These are phyloP conservation scores for Microctenopoma stevenorrisi DNA, from an alignment of 2,797 vertebrate species.

Conservation along the genomic window DNA sequence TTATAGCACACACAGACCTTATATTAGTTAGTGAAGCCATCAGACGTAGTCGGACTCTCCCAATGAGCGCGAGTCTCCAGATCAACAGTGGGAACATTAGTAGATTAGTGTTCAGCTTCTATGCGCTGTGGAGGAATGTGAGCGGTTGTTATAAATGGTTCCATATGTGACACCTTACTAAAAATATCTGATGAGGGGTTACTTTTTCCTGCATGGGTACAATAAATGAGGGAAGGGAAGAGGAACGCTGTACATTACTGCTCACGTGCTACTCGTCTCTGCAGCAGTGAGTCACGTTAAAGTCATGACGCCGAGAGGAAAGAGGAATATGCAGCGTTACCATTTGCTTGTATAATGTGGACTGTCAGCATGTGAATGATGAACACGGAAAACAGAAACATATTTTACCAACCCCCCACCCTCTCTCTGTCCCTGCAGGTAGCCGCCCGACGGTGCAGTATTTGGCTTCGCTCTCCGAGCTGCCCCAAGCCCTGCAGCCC, in stretches of 20 bases:
- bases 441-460: constrained; percentile 91
- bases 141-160: neutral
- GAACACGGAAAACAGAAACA: too few species aligned
- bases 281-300: constrained; percentile 20
- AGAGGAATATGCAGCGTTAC: neutral
- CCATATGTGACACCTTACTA: neutral
- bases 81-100: neutral
- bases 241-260: neutral
- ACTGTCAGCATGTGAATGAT: too few species aligned
- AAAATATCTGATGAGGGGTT: too few species aligned
- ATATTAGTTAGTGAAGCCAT: neutral
- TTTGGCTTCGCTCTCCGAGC: constrained; percentile 90
- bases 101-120: neutral
- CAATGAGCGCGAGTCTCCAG: neutral
- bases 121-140: neutral
- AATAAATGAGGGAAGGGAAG: neutral
- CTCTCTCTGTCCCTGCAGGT: constrained; percentile 57
- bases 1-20: constrained; percentile 1
- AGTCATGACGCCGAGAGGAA: constrained; percentile 27
- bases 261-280: neutral
- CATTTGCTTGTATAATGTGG: too few species aligned
- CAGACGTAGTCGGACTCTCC: constrained; percentile 5
- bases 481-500: constrained; percentile 89
- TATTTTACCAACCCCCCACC: neutral
- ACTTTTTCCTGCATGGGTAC: neutral